phyloP scores from a whole-genome alignment of 2,113 vertebrate genomes.

The Periophthalmodon schlosseri region DNA sequence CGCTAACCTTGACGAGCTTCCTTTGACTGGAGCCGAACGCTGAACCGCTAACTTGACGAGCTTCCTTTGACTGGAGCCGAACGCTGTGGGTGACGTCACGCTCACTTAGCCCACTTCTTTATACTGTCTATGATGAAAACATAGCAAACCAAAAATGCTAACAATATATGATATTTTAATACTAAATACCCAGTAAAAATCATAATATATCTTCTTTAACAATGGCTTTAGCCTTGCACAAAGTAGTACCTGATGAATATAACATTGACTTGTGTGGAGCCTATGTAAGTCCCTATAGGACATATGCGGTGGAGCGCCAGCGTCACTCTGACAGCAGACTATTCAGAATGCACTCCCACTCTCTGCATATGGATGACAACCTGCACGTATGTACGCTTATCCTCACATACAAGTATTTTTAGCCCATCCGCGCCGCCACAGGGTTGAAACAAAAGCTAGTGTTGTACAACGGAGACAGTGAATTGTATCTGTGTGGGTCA shows the following conservation, averaged over 20 bases:
- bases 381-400: conserved; percentile 2
- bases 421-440: not conserved
- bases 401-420: conserved; percentile 1
- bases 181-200: no score
- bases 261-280: not conserved
- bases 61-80: no score
- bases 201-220: no score
- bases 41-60: no score
- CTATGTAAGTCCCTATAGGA: not conserved
- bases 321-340: conserved; percentile 4
- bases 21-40: no score
- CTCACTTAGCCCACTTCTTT: no score
- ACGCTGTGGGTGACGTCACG: no score
- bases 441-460: not conserved
- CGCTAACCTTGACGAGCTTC: no score
- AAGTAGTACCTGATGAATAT: not conserved
- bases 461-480: not conserved
- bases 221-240: not conserved
- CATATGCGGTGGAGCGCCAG: not conserved
- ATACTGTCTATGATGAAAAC: no score
- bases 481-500: not conserved
- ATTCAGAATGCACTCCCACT: not conserved
- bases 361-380: conserved; percentile 33
- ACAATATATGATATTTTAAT: no score
- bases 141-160: no score